Conservation (phyloP, 2,888 invertebrate species). For the Hipparchia sbordonii region DNA sequence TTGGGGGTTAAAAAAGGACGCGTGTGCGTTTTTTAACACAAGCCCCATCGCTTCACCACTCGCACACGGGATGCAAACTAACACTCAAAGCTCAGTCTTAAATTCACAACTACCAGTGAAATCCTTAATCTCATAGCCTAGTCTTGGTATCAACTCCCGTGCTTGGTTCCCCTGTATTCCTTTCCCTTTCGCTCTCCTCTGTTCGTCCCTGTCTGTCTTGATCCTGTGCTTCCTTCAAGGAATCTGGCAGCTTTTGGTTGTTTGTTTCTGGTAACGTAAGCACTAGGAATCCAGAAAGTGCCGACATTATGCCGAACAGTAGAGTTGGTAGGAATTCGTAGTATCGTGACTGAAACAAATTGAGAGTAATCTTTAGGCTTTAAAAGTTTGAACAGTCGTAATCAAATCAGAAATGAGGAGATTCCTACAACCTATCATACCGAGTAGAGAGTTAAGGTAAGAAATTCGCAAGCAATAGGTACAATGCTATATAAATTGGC, state of each 20-base stretch:
- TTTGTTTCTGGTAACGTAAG: conserved; percentile 85
- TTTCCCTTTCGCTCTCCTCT: conserved; percentile 36
- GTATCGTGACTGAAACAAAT: conserved; percentile 50
- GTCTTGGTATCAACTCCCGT: conserved; percentile 47
- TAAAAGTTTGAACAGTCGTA: background rate
- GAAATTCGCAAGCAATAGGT: too few relatives aligned
- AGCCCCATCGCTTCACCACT: too few relatives aligned
- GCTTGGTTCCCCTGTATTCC: conserved; percentile 42
- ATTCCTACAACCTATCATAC: too few relatives aligned
- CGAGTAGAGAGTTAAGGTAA: too few relatives aligned
- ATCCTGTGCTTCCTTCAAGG: conserved; percentile 82
- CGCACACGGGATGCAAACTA: background rate
- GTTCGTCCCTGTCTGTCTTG: conserved; percentile 54
- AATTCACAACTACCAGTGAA: conserved; percentile 14
- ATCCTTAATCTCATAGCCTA: conserved; percentile 43
- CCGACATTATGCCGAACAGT: conserved; percentile 82
- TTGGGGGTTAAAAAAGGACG: too few relatives aligned
- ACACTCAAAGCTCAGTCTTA: conserved; percentile 31
- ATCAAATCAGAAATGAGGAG: too few relatives aligned
- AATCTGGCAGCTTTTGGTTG: conserved; percentile 83
- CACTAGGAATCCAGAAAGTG: conserved; percentile 79
- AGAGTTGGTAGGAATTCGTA: conserved; percentile 81
- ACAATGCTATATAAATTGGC: too few relatives aligned
- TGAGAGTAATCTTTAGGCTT: background rate
- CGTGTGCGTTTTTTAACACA: too few relatives aligned